Conservation (phyloP, 2,113 vertebrate genomes). For the Copsychus sechellarum region DNA sequence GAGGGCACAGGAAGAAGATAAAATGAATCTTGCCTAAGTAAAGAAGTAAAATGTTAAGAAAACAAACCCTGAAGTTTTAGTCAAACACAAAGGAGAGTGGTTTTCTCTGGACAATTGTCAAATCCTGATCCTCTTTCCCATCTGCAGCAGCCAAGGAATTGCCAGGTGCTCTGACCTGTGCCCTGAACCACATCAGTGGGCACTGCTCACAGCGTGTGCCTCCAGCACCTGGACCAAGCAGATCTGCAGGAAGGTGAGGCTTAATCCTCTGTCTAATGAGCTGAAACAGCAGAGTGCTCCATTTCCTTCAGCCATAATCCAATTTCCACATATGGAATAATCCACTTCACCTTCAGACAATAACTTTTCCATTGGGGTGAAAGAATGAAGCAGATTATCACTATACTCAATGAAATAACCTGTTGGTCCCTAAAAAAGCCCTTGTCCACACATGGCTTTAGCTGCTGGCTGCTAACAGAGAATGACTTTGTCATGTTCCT, state of each 20-base stretch:
- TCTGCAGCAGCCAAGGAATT: background rate
- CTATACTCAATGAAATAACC: conserved; percentile 8
- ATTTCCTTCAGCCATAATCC: conserved; percentile 49
- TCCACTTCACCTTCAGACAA: conserved; percentile 18
- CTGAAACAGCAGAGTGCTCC: background rate
- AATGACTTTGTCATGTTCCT: background rate
- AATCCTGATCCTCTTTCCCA: background rate
- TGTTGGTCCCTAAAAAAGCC: background rate
- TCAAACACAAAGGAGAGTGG: background rate
- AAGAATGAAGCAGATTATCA: conserved; percentile 20
- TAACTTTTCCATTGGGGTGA: conserved; percentile 5
- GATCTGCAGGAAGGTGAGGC: background rate
- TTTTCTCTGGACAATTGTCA: background rate
- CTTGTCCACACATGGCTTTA: background rate
- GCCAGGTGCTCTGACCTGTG: background rate
- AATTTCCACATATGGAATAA: conserved; percentile 47
- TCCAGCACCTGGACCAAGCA: background rate
- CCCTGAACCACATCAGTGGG: background rate
- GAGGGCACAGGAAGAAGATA: background rate
- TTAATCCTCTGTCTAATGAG: conserved; percentile 20
- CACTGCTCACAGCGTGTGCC: fast-evolving
- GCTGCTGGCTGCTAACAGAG: background rate
- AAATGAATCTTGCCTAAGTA: background rate
- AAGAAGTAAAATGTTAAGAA: background rate
- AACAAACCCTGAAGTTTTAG: background rate